These are phyloP conservation scores for Mamestra configurata DNA, from an alignment of 1,140 invertebrate genomes.

Conservation along the genomic window DNA sequence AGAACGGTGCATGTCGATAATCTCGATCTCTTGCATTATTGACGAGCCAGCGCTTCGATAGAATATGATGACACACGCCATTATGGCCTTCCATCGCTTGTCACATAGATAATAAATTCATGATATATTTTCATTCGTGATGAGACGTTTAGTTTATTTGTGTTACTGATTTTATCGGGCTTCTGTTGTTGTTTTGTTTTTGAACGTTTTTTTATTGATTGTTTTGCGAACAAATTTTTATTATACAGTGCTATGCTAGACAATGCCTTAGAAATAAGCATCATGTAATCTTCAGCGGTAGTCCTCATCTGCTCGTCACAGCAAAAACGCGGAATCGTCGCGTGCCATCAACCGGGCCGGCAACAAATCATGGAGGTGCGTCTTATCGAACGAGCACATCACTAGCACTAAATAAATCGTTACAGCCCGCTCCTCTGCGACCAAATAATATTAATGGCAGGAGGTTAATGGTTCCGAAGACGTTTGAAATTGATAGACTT, in stretches of 20 bases:
- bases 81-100: slow-evolving; percentile 68
- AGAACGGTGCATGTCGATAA: slow-evolving; percentile 83
- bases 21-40: slow-evolving; percentile 81
- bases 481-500: slow-evolving; percentile 77
- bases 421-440: slow-evolving; percentile 62
- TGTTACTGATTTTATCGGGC: slow-evolving; percentile 59
- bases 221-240: neutral
- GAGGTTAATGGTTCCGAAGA: slow-evolving; percentile 77
- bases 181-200: slow-evolving; percentile 18
- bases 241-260: neutral
- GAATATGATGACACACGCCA: slow-evolving; percentile 83
- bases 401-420: slow-evolving; percentile 78
- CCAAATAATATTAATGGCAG: slow-evolving; percentile 75
- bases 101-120: slow-evolving; percentile 73
- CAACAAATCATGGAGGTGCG: slow-evolving; percentile 76
- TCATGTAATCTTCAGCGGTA: neutral
- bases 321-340: slow-evolving; percentile 38
- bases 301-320: neutral
- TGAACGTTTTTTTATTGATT: slow-evolving; percentile 8
- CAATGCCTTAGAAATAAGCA: neutral
- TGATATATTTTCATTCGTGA: slow-evolving; percentile 67
- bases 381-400: slow-evolving; percentile 82
- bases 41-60: slow-evolving; percentile 75
- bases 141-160: slow-evolving; percentile 63
- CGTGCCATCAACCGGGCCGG: slow-evolving; percentile 43